These are phyloP conservation scores for Pangasianodon gigas DNA, from an alignment of 2,113 vertebrate species.

Conservation along the genomic window DNA sequence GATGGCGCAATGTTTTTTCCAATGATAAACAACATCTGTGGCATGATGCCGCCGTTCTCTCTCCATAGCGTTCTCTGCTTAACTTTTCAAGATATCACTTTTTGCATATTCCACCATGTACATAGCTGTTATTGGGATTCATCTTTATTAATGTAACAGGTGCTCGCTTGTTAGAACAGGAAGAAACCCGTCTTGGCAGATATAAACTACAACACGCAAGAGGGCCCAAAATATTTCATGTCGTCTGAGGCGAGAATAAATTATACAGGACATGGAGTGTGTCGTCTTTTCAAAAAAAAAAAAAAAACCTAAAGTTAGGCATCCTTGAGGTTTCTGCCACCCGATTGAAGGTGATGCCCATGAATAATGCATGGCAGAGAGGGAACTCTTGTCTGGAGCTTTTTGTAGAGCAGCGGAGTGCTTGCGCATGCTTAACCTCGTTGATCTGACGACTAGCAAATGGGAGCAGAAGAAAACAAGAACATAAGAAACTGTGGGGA, in stretches of 20 bases:
- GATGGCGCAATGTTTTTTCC: constrained; percentile 45
- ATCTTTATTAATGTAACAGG: constrained; percentile 79
- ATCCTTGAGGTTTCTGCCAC: constrained; percentile 90
- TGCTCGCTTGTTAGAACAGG: constrained; percentile 70
- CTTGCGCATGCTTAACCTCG: constrained; percentile 72
- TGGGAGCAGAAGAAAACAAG: constrained; percentile 69
- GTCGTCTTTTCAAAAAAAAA: constrained; percentile 58
- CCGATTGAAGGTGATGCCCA: constrained; percentile 86
- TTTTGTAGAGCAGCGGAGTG: constrained; percentile 87
- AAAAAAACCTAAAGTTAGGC: constrained; percentile 82
- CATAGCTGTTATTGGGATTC: constrained; percentile 67
- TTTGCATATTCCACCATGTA: constrained; percentile 44
- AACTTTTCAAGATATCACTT: constrained; percentile 32
- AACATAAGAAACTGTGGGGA: constrained; percentile 67
- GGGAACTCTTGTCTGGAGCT: constrained; percentile 93
- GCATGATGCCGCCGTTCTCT: constrained; percentile 20
- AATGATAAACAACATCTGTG: constrained; percentile 63
- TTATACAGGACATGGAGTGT: constrained; percentile 55
- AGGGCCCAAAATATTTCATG: constrained; percentile 59
- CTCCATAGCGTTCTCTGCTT: constrained; percentile 56
- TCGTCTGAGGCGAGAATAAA: constrained; percentile 58
- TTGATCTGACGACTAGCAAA: constrained; percentile 72
- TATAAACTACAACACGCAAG: constrained; percentile 54
- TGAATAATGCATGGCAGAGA: constrained; percentile 99
- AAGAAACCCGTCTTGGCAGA: constrained; percentile 63